These are phyloP conservation scores for Ceratosolen solmsi DNA, from an alignment of 1,140 invertebrate genomes.

Conservation along the genomic window DNA sequence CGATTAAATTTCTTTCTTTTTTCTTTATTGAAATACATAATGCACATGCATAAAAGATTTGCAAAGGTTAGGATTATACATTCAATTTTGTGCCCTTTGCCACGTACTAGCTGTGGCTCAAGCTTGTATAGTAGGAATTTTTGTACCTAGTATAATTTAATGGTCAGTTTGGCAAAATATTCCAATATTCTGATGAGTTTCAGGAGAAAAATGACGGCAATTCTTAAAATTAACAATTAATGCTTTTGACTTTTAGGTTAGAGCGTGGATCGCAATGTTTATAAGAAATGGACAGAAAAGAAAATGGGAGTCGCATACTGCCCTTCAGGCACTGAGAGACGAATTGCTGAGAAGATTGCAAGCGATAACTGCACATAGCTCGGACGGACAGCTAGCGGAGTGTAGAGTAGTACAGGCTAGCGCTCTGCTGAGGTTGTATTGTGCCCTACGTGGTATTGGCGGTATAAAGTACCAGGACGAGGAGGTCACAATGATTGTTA, in stretches of 20 bases:
- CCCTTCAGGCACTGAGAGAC: conserved; percentile 84
- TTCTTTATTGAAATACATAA: too few relatives aligned
- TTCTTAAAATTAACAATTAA: conserved; percentile 8
- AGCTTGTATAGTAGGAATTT: too few relatives aligned
- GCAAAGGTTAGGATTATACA: not conserved
- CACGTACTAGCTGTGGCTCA: too few relatives aligned
- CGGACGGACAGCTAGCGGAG: conserved; percentile 77
- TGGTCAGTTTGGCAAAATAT: too few relatives aligned
- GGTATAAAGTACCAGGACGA: conserved; percentile 95
- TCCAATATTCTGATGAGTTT: too few relatives aligned
- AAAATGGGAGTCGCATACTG: conserved; percentile 83
- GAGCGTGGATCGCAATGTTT: conserved; percentile 94
- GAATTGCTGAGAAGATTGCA: conserved; percentile 84
- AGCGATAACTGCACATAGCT: conserved; percentile 75
- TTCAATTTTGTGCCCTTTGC: too few relatives aligned
- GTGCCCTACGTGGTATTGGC: conserved; percentile 92
- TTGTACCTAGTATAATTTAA: too few relatives aligned
- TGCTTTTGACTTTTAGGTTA: conserved; percentile 68
- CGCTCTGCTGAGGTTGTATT: conserved; percentile 88
- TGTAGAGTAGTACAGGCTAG: conserved; percentile 85
- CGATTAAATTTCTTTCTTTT: too few relatives aligned
- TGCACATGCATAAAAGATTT: too few relatives aligned
- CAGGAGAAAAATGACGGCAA: not conserved
- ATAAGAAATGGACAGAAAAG: conserved; percentile 92
- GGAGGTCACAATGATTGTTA: conserved; percentile 88